phyloP scores from a whole-genome alignment of 2,888 invertebrate genomes.

The Tenthredo notha region DNA sequence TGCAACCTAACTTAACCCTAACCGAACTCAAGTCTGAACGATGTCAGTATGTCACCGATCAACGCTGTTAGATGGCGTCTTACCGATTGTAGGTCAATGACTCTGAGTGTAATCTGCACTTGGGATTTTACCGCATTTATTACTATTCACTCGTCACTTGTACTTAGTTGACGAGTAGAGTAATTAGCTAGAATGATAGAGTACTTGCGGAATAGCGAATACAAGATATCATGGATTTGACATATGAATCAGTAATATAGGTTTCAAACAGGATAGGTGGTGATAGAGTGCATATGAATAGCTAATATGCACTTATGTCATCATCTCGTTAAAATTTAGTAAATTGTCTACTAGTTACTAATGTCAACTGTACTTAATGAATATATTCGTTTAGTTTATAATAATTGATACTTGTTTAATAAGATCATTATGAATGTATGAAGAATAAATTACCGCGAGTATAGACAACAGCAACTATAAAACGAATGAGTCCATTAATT shows the following conservation, averaged over 20 bases:
- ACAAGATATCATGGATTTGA: not conserved
- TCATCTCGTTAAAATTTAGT: not conserved
- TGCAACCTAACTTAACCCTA: not conserved
- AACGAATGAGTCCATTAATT: not conserved
- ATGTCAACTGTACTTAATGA: not conserved
- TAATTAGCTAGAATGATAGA: not conserved
- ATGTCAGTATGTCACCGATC: not conserved
- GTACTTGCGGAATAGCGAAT: not conserved
- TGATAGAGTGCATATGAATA: not conserved
- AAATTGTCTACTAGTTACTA: not conserved
- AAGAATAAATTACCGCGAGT: not conserved
- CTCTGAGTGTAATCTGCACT: not conserved
- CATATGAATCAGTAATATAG: not conserved
- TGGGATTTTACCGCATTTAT: not conserved
- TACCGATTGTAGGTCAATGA: slow-evolving; percentile 1
- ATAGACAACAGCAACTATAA: not conserved
- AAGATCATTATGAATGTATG: not conserved
- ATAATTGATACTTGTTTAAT: not conserved
- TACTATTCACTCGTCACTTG: not conserved
- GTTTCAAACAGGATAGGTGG: not conserved
- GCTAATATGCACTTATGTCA: not conserved
- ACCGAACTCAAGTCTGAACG: not conserved
- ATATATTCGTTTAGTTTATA: not conserved
- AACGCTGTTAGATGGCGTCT: not conserved
- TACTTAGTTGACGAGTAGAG: not conserved